Evolutionary conservation across 1,140 invertebrate species (phyloP), one percentile per base, ranked within the genome.

Genomic region (Stegodyphus mimosarum): DNA sequence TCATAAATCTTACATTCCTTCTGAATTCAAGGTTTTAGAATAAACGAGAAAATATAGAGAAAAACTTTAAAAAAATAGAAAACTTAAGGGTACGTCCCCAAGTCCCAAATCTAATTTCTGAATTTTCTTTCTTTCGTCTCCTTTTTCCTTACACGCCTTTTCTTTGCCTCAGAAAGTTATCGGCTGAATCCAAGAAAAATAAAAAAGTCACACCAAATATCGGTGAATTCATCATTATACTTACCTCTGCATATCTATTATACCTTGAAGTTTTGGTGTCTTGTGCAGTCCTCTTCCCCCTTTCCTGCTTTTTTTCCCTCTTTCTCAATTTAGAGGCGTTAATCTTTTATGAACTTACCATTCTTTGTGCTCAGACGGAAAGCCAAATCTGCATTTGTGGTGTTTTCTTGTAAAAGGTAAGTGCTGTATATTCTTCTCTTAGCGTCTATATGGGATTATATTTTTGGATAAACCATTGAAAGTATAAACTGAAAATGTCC

Each of bases 31-130:
- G 60, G 75, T 77, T 77, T 77, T 77, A 77, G 75, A 77, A 64
- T 66, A 55, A 77, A 77, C 3, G 3, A 33, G 33, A 33, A 33
- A 33, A 33, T 33, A 33, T 33, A 33, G 33, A 33, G 33, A 33
- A 33, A 33, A 33, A 33, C 1, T 3, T 33, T 33, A 33, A 33
- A 33, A 33, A 33, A 66, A 77, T 51, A 77, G 60, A 66, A 66
- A 77, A 67, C 75, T 77, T 77, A 77, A 77, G 75, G 33, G 17
- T 77, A 51, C 60, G 48, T 77, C 60, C 75, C 60, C 13, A 77
- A 77, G 60, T 77, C 74, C 74, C 74, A 77, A 66, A 77, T 77
- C 74, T 77, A 66, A 77, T 77, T 77, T 77, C 74, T 77, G 60
- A 33, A 50, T 66, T 15, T 77, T 10, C 7, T n/a, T 66, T 15